Conservation (phyloP, 2,113 vertebrate genomes). For the Nibea coibor region DNA sequence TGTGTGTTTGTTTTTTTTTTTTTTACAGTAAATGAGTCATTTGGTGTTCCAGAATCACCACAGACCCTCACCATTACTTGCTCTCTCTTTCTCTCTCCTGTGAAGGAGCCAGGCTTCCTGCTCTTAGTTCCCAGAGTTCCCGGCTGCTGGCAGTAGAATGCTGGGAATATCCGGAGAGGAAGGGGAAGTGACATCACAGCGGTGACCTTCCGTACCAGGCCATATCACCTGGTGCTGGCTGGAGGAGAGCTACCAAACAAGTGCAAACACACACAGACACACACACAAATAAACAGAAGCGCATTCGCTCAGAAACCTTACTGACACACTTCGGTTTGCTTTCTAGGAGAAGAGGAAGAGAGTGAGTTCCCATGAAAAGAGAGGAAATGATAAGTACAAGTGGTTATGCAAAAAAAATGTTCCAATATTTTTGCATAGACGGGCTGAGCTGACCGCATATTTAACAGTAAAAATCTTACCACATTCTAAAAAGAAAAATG, state of each 20-base stretch:
- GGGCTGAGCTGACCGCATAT: slow-evolving; percentile 11
- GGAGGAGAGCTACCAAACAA: slow-evolving; percentile 62
- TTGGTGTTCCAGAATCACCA: slow-evolving; percentile 16
- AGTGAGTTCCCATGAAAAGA: slow-evolving; percentile 60
- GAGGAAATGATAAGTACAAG: slow-evolving; percentile 59
- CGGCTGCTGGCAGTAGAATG: slow-evolving; percentile 83
- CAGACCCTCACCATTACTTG: slow-evolving; percentile 12
- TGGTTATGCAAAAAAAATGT: slow-evolving; percentile 49
- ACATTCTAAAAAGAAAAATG: neutral
- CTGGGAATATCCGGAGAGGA: slow-evolving; percentile 89
- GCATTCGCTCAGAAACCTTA: neutral
- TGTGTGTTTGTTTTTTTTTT: neutral
- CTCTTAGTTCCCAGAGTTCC: slow-evolving; percentile 83
- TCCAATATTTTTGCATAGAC: slow-evolving; percentile 41
- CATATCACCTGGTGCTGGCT: slow-evolving; percentile 83
- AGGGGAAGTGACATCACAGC: slow-evolving; percentile 85
- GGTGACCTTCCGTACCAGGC: slow-evolving; percentile 83
- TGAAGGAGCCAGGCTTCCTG: slow-evolving; percentile 82
- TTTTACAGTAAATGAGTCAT: slow-evolving; percentile 49
- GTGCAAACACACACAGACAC: slow-evolving; percentile 22
- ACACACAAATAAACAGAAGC: slow-evolving; percentile 4
- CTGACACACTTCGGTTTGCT: slow-evolving; percentile 36
- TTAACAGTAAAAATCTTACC: slow-evolving; percentile 32
- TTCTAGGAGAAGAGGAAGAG: slow-evolving; percentile 29
- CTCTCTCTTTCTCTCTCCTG: slow-evolving; percentile 28